Conservation (phyloP, 2,888 invertebrate genomes). For the Pimpla rufipes region DNA sequence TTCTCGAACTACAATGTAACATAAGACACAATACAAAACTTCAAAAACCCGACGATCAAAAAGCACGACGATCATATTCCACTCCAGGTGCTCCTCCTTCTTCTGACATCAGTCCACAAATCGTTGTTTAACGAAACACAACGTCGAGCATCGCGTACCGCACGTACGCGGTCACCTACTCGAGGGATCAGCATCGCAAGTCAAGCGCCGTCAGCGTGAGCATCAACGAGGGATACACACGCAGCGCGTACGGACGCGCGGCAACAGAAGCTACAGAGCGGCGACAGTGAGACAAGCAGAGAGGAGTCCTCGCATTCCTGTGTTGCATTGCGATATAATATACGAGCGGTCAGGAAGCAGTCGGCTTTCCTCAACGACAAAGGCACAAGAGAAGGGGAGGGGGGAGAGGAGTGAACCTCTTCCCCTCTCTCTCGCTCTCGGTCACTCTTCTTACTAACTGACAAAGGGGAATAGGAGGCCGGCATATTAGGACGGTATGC, state of each 20-base stretch:
- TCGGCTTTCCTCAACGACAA: slow-evolving; percentile 83
- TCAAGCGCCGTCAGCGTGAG: slow-evolving; percentile 35
- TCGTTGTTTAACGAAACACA: background rate
- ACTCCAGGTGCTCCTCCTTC: background rate
- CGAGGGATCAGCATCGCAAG: slow-evolving; percentile 24
- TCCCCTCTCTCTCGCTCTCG: slow-evolving; percentile 16
- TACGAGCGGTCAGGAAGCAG: slow-evolving; percentile 81
- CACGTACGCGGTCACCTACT: background rate
- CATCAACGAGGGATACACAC: slow-evolving; percentile 21
- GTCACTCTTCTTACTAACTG: slow-evolving; percentile 71
- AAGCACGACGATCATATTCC: background rate
- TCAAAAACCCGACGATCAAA: too few relatives aligned
- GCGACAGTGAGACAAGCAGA: slow-evolving; percentile 67
- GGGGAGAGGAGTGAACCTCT: slow-evolving; percentile 5
- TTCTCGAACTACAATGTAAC: background rate
- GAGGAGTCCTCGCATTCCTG: slow-evolving; percentile 72
- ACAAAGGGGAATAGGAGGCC: slow-evolving; percentile 79
- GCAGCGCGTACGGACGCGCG: slow-evolving; percentile 14
- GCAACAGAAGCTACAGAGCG: slow-evolving; percentile 65
- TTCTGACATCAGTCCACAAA: background rate
- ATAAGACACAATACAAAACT: too few relatives aligned
- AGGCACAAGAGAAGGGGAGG: slow-evolving; percentile 71
- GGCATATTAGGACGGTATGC: slow-evolving; percentile 85
- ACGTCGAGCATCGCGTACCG: background rate
- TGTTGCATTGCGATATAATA: slow-evolving; percentile 83